These are phyloP conservation scores for Cosmia pyralina DNA, from an alignment of 2,888 invertebrate genomes.

Conservation along the genomic window DNA sequence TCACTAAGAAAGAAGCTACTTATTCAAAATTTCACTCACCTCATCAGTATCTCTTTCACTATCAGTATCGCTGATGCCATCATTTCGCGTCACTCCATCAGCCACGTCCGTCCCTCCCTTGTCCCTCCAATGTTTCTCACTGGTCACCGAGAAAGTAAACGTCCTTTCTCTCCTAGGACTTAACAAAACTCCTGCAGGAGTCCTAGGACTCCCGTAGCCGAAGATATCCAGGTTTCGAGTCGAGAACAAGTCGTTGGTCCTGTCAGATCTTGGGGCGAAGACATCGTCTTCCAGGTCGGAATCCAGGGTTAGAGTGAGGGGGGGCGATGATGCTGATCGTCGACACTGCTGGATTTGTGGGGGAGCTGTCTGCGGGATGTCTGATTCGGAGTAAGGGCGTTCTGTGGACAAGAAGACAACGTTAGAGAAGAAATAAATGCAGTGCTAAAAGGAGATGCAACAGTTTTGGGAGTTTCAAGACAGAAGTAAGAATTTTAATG, in stretches of 20 bases:
- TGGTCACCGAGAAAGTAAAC: constrained; percentile 84
- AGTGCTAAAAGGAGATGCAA: not conserved
- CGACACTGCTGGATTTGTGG: constrained; percentile 76
- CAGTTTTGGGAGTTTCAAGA: not conserved
- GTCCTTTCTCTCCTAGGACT: constrained; percentile 84
- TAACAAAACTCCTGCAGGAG: constrained; percentile 84
- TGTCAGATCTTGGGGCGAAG: constrained; percentile 82
- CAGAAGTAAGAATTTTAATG: not conserved
- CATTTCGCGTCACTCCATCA: constrained; percentile 73
- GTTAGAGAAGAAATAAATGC: not conserved
- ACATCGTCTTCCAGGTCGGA: constrained; percentile 87
- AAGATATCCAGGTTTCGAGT: constrained; percentile 85
- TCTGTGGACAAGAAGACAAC: constrained; percentile 71
- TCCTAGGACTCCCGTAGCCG: constrained; percentile 82
- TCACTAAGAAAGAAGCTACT: not conserved
- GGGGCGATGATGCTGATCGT: constrained; percentile 84
- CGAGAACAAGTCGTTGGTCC: constrained; percentile 83
- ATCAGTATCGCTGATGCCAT: constrained; percentile 43
- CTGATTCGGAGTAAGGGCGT: constrained; percentile 86
- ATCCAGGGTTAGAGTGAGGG: constrained; percentile 81
- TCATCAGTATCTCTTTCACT: constrained; percentile 76
- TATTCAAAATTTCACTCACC: constrained; percentile 70
- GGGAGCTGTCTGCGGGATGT: constrained; percentile 75
- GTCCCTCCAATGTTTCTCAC: constrained; percentile 87
- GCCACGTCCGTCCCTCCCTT: constrained; percentile 87